phyloP scores from a whole-genome alignment of 2,888 invertebrate genomes.

The Parnassius orleans region DNA sequence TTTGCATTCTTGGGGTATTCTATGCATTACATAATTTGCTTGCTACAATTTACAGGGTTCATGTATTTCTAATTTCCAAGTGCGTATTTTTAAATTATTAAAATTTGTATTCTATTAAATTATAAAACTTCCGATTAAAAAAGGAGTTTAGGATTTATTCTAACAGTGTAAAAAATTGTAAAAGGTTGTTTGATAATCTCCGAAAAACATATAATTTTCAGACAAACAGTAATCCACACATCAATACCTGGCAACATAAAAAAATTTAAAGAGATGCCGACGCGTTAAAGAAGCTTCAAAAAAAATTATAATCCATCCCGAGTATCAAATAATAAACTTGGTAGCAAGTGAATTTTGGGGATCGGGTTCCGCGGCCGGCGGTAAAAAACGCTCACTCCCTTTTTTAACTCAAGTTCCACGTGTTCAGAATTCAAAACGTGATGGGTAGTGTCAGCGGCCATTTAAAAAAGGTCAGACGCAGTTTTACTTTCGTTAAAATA shows the following conservation, averaged over 20 bases:
- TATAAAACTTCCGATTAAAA: no score
- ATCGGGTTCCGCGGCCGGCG: slow-evolving; percentile 69
- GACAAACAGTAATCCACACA: slow-evolving; percentile 59
- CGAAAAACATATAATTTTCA: slow-evolving; percentile 47
- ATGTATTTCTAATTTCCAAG: no score
- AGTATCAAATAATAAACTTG: slow-evolving; percentile 81
- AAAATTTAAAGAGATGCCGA: slow-evolving; percentile 69
- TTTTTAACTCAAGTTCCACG: slow-evolving; percentile 52
- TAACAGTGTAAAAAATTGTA: not conserved
- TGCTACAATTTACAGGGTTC: no score
- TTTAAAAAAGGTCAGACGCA: slow-evolving; percentile 54
- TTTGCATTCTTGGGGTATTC: no score
- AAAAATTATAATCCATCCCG: slow-evolving; percentile 65
- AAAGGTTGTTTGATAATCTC: slow-evolving; percentile 29
- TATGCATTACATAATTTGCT: no score
- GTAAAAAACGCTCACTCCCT: slow-evolving; percentile 54
- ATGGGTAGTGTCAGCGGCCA: slow-evolving; percentile 67
- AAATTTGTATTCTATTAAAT: no score
- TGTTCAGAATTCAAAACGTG: slow-evolving; percentile 72
- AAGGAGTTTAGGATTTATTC: no score
- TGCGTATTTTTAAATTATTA: no score
- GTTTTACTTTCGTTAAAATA: slow-evolving; percentile 57
- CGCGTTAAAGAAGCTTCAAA: slow-evolving; percentile 50
- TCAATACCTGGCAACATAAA: slow-evolving; percentile 51
- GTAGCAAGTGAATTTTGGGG: slow-evolving; percentile 79